Base-by-base conservation (phyloP, 2,888 invertebrate genomes). In the Thereva nobilitata region DNA sequence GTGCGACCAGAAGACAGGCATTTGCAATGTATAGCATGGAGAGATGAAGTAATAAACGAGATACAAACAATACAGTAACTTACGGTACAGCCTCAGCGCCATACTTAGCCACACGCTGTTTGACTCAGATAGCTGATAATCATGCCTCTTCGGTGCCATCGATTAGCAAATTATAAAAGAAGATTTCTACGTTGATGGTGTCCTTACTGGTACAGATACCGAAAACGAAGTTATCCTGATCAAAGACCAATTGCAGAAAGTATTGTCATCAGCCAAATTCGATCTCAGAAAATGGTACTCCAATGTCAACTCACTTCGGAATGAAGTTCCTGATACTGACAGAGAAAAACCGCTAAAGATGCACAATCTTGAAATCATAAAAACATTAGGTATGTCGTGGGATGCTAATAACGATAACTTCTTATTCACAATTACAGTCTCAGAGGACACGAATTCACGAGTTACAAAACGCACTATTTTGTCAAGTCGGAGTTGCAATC, bases 301-400 rank as follows among this genome's bases (percentile, higher is more conserved):
- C 45, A 45, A 45, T n/a, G 45, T 5, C 10, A 9, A 45, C 45
- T 45, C 45, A 1, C 10, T 1, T 5, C 10, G 9, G 10, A n/a
- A 45, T 9, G 45, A 45, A 45, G 45, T 45, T 5, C 10, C 45
- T 10, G 45, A 45, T 10, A 45, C 45, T 9, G n/a, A 45, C 45
- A 45, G 45, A 45, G 45, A 45, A 45, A 45, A 45, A 45, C 45
- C 45, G n/a, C n/a, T n/a, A n/a, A n/a, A n/a, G n/a, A n/a, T n/a
- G n/a, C n/a, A n/a, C n/a, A n/a, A n/a, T n/a, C n/a, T n/a, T n/a
- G n/a, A n/a, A n/a, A n/a, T n/a, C n/a, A n/a, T n/a, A n/a, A n/a
- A n/a, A n/a, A n/a, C n/a, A n/a, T n/a, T n/a, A n/a, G n/a, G n/a
- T n/a, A n/a, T n/a, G n/a, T n/a, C n/a, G n/a, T n/a, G n/a, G n/a